Evolutionary conservation across 2,888 invertebrate species (phyloP), one percentile per base, ranked within the genome.

Genomic region (Trypoxylon attenuatum): DNA sequence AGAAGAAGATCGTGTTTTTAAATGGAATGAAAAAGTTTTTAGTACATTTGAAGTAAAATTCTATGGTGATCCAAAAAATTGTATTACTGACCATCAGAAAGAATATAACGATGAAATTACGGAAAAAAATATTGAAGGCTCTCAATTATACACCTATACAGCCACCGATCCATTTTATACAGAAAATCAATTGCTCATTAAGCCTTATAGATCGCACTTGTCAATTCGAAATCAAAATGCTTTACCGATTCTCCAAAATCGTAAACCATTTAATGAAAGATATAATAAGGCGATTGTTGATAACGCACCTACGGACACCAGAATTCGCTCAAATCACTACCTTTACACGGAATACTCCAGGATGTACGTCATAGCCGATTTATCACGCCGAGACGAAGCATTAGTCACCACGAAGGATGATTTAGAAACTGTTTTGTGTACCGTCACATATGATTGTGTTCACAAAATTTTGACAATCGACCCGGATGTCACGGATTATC

Each of bases 1-100:
- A 54, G 56, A 66, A 25, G 87, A 88, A 59, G 84, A 84, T 19
- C 70, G 70, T 49, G 77, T 75, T 50, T 91, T 94, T 68, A 84
- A 85, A 71, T 94, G 94, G 94, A 94, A 94, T 82, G 90, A 94
- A 79, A 94, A 94, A 87, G 84, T 89, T 0, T 91, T 93, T 59
- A 91, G 92, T 69, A 86, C 87, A 5, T 87, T 87, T 75, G 94
- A 94, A 83, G 80, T 89, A 6, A 88, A 90, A 50, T 89, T 89
- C 55, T 94, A 92, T 77, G 84, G 84, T 1, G 90, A 93, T 29
- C 84, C 88, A 33, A 89, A 89, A 39, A 92, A 92, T 78, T 94
- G 94, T 73, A 74, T 87, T 0, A 90, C 90, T 1, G 90, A 92
- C 13, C 79, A 87, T n/a, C 92, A 94, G 50, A 89, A 89, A 58